Percentiles rank a stretch among this genome's conserved stretches.
phyloP scores from a whole-genome alignment of 1,140 invertebrate species.

The Brachionus rubens region DNA sequence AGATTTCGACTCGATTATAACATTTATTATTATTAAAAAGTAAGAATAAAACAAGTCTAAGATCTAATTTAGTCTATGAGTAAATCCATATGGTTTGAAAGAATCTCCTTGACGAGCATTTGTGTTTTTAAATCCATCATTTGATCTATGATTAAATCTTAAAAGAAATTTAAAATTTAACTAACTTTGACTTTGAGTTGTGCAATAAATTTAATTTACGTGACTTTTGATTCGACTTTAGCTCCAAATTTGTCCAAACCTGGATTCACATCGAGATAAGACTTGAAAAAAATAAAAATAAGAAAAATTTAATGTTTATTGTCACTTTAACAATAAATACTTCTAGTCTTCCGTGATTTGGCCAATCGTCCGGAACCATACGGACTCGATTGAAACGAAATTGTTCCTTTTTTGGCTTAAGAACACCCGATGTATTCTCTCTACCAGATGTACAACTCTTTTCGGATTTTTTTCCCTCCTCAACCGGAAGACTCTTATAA shows the following conservation, averaged over 20 bases:
- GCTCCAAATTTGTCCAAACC: slow-evolving; percentile 29
- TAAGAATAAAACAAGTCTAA: no score
- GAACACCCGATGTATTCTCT: slow-evolving; percentile 10
- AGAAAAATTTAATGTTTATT: background rate
- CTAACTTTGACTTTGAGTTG: background rate
- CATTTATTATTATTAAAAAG: no score
- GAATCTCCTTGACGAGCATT: background rate
- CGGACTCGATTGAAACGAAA: slow-evolving; percentile 12
- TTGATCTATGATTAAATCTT: slow-evolving; percentile 25
- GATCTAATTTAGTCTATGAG: no score
- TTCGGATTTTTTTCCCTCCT: background rate
- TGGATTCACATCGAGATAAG: slow-evolving; percentile 6
- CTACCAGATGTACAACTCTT: slow-evolving; percentile 11
- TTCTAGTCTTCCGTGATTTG: slow-evolving; percentile 6
- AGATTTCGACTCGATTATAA: no score
- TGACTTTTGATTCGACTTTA: slow-evolving; percentile 10
- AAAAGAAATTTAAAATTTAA: background rate
- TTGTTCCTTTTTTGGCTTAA: slow-evolving; percentile 30
- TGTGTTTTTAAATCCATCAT: background rate
- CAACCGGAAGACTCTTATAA: background rate
- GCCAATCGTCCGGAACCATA: slow-evolving; percentile 23
- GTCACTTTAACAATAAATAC: background rate
- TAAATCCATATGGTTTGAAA: slow-evolving; percentile 21
- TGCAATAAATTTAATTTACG: slow-evolving; percentile 13
- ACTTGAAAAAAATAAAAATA: background rate